Conservation (phyloP, 2,113 vertebrate species). For the Phyllopteryx taeniolatus region DNA sequence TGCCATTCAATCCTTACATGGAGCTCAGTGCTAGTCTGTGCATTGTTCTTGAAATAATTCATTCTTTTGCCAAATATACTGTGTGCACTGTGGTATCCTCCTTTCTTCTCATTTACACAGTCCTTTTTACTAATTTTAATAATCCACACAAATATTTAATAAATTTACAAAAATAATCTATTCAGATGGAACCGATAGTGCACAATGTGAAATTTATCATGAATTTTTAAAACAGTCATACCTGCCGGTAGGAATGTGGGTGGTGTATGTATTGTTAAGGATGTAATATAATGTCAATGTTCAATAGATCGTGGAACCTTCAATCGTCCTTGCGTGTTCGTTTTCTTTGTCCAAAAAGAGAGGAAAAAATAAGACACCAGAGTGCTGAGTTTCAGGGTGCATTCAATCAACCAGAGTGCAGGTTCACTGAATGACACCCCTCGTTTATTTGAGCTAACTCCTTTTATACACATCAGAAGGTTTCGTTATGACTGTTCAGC, state of each 20-base stretch:
- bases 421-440: too few relatives aligned
- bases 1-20: not conserved
- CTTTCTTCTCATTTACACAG: not conserved
- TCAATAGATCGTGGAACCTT: too few relatives aligned
- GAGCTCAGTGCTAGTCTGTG: not conserved
- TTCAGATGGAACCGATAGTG: constrained; percentile 3
- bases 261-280: constrained; percentile 1
- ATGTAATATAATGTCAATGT: too few relatives aligned
- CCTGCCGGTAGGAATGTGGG: constrained; percentile 15
- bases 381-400: too few relatives aligned
- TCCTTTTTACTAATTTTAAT: not conserved
- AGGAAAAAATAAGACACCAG: too few relatives aligned
- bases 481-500: too few relatives aligned
- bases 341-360: too few relatives aligned
- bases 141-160: constrained; percentile 2
- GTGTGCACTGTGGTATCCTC: not conserved
- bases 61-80: constrained; percentile 15
- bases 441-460: too few relatives aligned
- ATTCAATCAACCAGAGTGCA: too few relatives aligned
- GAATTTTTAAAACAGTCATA: constrained; percentile 24
- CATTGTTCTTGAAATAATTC: constrained; percentile 7
- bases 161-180: constrained; percentile 6
- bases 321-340: too few relatives aligned
- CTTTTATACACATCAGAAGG: too few relatives aligned
- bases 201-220: constrained; percentile 14